Evolutionary conservation across 1,140 invertebrate genomes (phyloP), one percentile per base, ranked within the genome.

Genomic region (Drosophila pseudoobscura): DNA sequence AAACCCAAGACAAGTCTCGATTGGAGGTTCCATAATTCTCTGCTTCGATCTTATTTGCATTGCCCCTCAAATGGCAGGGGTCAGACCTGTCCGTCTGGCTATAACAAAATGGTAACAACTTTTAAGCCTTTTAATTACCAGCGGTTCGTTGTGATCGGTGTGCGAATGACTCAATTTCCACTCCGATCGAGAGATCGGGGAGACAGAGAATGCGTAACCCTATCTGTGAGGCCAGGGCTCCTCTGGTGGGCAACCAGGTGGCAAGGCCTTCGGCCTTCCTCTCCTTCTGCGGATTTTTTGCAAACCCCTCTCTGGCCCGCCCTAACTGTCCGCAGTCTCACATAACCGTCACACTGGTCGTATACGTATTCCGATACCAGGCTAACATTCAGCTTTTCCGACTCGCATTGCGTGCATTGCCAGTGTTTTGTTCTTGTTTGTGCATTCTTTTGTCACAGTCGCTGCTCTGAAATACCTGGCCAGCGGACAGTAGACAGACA

Each of bases 381-480:
- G 45, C 35, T 43, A 54, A 24, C 71, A 61, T 61, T 47, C 61
- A 50, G 60, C 65, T 80, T 57, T 71, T 80, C 66, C 58, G 53
- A 57, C 50, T 70, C 50, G 47, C 62, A 59, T 79, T 79, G 76
- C 63, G 65, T 75, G 63, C 74, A 53, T 35, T 44, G 54, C 69
- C 31, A 77, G 82, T 85, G 74, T 87, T 87, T 62, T 72, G 69
- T 84, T 84, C 82, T 70, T 85, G 74, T 85, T 85, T 80, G 61
- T 63, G 78, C 80, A 85, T 85, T 87, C 80, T 74, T 74, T 75
- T 79, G 51, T 65, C 73, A 80, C 63, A 77, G 74, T 63, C 47
- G 22, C 39, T 63, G 31, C 41, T 50, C 45, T 58, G 47, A 76
- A 62, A 76, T 84, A 85, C 77, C 82, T 84, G 77, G 68, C 60